Evolutionary conservation across 2,113 vertebrate genomes (phyloP).

Genomic region (Ageneiosus marmoratus): DNA sequence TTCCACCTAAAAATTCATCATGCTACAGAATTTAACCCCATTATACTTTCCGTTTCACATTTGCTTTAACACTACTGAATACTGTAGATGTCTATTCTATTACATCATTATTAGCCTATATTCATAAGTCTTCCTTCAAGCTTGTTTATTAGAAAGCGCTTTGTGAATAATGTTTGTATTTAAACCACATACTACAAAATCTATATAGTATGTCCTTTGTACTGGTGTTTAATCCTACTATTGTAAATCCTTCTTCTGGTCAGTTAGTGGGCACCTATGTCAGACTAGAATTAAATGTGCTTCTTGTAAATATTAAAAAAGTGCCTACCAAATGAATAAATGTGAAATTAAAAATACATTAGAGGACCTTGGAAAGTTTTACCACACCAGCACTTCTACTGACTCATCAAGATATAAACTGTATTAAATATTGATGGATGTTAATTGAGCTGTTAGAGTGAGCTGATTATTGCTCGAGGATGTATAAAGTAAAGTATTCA

Average conservation of each 20-base stretch:
- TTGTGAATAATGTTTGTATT: not conserved
- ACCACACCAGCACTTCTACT: conserved; percentile 16
- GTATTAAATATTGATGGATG: conserved; percentile 19
- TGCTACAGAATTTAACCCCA: not conserved
- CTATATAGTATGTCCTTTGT: not conserved
- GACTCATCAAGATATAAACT: not conserved
- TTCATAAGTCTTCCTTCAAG: not conserved
- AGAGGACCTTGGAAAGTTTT: not conserved
- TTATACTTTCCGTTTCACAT: not conserved
- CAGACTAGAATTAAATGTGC: not conserved
- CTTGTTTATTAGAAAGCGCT: not conserved
- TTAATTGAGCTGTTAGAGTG: conserved; percentile 19
- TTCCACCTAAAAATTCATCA: not conserved
- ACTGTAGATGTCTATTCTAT: not conserved
- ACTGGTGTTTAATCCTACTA: not conserved
- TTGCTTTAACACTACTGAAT: not conserved
- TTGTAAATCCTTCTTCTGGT: not conserved
- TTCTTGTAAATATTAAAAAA: not conserved
- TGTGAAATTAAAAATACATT: too few relatives aligned
- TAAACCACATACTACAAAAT: not conserved
- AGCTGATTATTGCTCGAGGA: conserved; percentile 36
- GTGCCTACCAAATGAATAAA: not conserved
- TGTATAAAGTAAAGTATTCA: conserved; percentile 23
- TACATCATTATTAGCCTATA: not conserved
- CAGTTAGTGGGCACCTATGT: not conserved